Evolutionary conservation across 1,140 invertebrate species (phyloP).

Genomic region (Aphelenchoides besseyi): DNA sequence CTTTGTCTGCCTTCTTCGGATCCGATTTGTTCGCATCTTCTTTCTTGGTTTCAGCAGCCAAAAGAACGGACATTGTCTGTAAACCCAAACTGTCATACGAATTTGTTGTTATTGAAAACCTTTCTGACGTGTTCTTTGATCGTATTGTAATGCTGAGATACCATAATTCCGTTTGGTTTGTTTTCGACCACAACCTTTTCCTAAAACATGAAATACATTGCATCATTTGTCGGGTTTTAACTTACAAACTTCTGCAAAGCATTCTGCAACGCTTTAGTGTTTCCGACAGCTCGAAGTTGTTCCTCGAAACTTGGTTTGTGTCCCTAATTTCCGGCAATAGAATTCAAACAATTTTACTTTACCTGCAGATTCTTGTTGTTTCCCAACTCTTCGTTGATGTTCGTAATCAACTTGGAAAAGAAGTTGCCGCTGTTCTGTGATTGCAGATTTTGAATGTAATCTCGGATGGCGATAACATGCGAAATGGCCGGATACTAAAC

Average conservation of each 20-base stretch:
- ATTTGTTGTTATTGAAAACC: no score
- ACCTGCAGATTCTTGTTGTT: background rate
- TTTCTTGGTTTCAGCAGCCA: background rate
- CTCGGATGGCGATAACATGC: background rate
- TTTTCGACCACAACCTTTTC: background rate
- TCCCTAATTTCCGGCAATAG: no score
- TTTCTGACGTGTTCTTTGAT: background rate
- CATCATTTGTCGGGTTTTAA: background rate
- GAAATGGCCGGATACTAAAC: background rate
- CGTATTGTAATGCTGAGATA: background rate
- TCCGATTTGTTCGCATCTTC: background rate
- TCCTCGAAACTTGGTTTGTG: background rate
- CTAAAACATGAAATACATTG: background rate
- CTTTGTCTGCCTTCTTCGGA: background rate
- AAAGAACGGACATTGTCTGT: background rate
- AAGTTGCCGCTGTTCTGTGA: background rate
- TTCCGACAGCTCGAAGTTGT: background rate
- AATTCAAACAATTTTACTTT: no score
- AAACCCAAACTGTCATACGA: no score
- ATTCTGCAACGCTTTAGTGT: background rate
- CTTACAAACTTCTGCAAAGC: background rate
- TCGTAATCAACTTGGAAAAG: background rate
- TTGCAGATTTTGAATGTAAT: background rate
- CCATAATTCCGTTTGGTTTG: background rate
- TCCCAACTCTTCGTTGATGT: background rate